A percentile compares a stretch with the other conserved stretches of the same genome.
Evolutionary conservation across 2,797 vertebrate species (phyloP).

Genomic region (Ctenopoma kingsleyae): DNA sequence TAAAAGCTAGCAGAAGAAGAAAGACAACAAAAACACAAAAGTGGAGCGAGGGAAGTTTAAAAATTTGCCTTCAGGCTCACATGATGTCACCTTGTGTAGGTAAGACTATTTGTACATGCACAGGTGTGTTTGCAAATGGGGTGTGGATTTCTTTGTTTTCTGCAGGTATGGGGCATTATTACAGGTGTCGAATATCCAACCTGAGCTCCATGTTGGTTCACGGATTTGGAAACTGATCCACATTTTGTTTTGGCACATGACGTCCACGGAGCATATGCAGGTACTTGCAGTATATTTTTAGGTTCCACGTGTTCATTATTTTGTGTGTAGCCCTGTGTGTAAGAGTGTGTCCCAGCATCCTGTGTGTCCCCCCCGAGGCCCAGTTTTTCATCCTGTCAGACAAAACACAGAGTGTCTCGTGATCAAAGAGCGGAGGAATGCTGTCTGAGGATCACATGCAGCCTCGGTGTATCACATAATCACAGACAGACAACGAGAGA

Average conservation of each 20-base stretch:
- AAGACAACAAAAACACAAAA: constrained; percentile 45
- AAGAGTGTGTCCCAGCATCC: constrained; percentile 6
- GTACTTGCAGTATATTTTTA: background rate
- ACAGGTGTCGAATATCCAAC: constrained; percentile 54
- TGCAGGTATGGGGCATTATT: constrained; percentile 1
- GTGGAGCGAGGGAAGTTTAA: background rate
- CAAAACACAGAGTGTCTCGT: constrained; percentile 50
- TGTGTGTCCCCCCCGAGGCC: constrained; percentile 24
- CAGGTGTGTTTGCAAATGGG: constrained; percentile 27
- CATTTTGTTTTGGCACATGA: background rate
- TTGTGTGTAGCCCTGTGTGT: constrained; percentile 5
- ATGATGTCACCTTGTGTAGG: constrained; percentile 39
- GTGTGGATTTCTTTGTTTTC: constrained; percentile 19
- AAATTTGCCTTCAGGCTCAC: constrained; percentile 18
- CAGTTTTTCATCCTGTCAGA: constrained; percentile 67
- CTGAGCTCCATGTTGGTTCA: constrained; percentile 27
- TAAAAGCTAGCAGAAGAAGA: constrained; percentile 33
- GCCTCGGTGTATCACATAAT: constrained; percentile 62
- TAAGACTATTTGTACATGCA: constrained; percentile 8
- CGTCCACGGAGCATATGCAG: background rate
- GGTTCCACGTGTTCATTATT: constrained; percentile 22
- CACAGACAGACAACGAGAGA: constrained; percentile 47
- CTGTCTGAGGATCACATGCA: constrained; percentile 38
- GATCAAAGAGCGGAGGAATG: constrained; percentile 68
- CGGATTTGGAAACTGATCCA: constrained; percentile 44